Evolutionary conservation across 2,888 invertebrate species (phyloP), one percentile per base, ranked within the genome.

Genomic region (Tetragnatha montana): DNA sequence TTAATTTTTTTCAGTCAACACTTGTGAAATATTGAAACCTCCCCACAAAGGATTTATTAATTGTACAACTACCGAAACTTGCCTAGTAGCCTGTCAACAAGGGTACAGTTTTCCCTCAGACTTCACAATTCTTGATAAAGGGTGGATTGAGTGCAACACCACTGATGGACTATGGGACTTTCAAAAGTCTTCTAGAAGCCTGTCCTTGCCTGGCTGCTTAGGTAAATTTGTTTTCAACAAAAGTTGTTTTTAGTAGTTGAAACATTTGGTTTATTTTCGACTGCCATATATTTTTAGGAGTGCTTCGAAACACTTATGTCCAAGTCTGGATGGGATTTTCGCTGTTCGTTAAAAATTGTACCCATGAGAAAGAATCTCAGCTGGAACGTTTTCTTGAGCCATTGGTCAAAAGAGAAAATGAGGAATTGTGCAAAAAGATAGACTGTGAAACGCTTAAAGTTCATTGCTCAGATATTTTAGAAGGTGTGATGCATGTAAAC

Each of bases 121-220:
- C 6, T 71, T 60, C 51, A 6, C 35, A 14, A 68, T 49, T n/a
- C 71, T 88, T 17, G 8, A 22, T 10, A 50, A 68, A 22, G 80
- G 81, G 19, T 71, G 19, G 21, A 75, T 88, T 71, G 82, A 88
- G 51, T 88, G 87, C 60, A 82, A 88, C 71, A 78, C 76, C 0
- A 82, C 10, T 8, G 87, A 88, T 71, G 87, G 87, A 1, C 21
- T 88, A 8, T 88, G 87, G 87, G 78, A 82, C 75, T 82, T 50
- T 71, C 76, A 88, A 35, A 81, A 78, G 47, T 14, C 14, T 10
- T 70, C 70, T n/a, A 35, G 78, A 14, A 19, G 70, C n/a, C 49
- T 21, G 22, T 14, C 22, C 50, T 35, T 88, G 47, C 87, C 87
- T 14, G 87, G 82, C 19, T 88, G 87, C 35, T 68, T 88, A 17